Evolutionary conservation across 1,140 invertebrate genomes (phyloP), one percentile per base, ranked within the genome.

Genomic region (Halictus rubicundus): DNA sequence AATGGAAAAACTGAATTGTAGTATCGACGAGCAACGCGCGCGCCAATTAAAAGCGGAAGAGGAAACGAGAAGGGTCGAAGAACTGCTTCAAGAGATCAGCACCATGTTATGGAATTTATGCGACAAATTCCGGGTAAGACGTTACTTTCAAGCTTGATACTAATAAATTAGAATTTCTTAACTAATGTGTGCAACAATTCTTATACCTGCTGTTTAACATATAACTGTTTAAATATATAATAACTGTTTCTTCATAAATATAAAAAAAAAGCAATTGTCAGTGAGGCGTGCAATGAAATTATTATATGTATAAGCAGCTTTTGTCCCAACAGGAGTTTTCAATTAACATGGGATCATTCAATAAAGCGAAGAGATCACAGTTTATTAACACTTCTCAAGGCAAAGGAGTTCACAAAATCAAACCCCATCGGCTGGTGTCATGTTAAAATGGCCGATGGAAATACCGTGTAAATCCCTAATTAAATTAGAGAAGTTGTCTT

Each of bases 1-100:
- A 82, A 92, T 96, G 61, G 94, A 94, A 46, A 93, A 94, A 64
- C 86, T 96, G 2, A 96, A 96, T 88, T 85, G 87, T 5, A 91
- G 94, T 80, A 96, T 96, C 69, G 80, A 93, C 19, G 90, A 93
- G 70, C 93, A 95, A 79, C 76, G 39, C 9, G 25, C 84, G 57
- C 88, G 89, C 9, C 93, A 93, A 82, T 91, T 94, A 68, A 89
- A 88, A 4, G 90, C 92, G 21, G 90, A 91, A 39, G 87, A 92
- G 19, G 89, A 95, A 49, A 91, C 94, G 66, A 92, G 88, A 77
- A 91, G 90, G 80, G 82, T 88, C 79, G 93, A 93, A 68, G 89
- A 95, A 69, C 85, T 90, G 10, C 61, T 91, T 12, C 80, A 82
- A 32, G 83, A 88, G 64, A 87, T 93, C 16, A 79, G 86, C 42